Evolutionary conservation across 2,888 invertebrate species (phyloP), one percentile per base, ranked within the genome.

Genomic region (Meiosimyza platycephala): DNA sequence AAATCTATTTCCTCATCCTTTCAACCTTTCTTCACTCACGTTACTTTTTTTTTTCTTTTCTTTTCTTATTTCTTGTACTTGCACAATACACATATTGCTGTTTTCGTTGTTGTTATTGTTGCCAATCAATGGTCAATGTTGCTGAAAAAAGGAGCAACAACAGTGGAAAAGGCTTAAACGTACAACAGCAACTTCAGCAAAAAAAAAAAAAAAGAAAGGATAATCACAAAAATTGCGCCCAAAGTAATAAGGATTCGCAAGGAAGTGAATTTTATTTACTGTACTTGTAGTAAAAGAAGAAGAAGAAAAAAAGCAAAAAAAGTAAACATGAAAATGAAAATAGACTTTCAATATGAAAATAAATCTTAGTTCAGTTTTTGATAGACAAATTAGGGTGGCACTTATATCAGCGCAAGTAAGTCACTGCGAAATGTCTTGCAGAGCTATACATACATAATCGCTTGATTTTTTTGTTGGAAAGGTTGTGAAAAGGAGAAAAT

Each of bases 191-290:
- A 9, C 40, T 40, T 40, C 40, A 40, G 40, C 59, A 33, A 18
- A 50, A 18, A 60, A 28, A 28, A 28, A 28, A n/a, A n/a, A n/a
- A n/a, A 2, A 22, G 22, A 22, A 64, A 64, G 28, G 64, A 64
- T 64, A 64, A 64, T 16, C 15, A 64, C 64, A 15, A 64, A 64
- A 64, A 51, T 64, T 64, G 64, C 64, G n/a, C 47, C 9, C 63
- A 48, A 40, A 55, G 22, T 16, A 13, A 18, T 22, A 55, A 55
- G n/a, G 55, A 55, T 55, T 55, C 55, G n/a, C 55, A 55, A 28
- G 57, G 28, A 57, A 57, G 33, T 48, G 18, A 48, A 48, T 48
- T 48, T 48, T 63, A 63, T 63, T 16, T 63, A 16, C 16, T 48
- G 48, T 6, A 48, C 9, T n/a, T 7, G 47, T 16, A 40, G 40